A percentile compares a stretch with the other conserved stretches of the same genome.
Evolutionary conservation across 2,113 vertebrate genomes (phyloP).

Genomic region (Zosterops lateralis): DNA sequence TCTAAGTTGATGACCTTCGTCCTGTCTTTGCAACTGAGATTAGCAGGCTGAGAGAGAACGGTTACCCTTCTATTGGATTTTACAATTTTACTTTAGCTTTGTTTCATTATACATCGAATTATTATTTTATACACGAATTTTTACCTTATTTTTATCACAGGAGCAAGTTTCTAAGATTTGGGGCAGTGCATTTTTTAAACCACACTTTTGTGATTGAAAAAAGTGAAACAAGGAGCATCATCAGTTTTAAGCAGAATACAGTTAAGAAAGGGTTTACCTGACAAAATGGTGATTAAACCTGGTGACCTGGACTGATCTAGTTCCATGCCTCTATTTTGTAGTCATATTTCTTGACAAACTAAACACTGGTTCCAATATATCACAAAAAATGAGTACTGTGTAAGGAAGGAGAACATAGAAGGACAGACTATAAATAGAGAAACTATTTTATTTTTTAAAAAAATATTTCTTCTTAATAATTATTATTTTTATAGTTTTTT

Average conservation of each 20-base stretch:
- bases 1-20: too few relatives aligned
- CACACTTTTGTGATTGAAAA: neutral
- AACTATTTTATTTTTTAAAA: neutral
- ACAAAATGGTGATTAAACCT: neutral
- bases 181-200: neutral
- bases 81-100: too few relatives aligned
- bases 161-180: neutral
- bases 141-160: too few relatives aligned
- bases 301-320: neutral
- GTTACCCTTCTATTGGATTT: too few relatives aligned
- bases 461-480: neutral
- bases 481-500: neutral
- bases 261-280: neutral
- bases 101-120: too few relatives aligned
- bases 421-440: neutral
- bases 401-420: neutral
- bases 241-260: neutral
- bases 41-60: too few relatives aligned
- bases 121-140: too few relatives aligned
- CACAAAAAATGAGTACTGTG: neutral
- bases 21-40: too few relatives aligned
- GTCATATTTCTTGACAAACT: neutral
- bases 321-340: neutral
- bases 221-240: neutral
- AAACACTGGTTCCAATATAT: neutral